Evolutionary conservation across 2,888 invertebrate species (phyloP), one percentile per base, ranked within the genome.

Genomic region (Amiota minor): DNA sequence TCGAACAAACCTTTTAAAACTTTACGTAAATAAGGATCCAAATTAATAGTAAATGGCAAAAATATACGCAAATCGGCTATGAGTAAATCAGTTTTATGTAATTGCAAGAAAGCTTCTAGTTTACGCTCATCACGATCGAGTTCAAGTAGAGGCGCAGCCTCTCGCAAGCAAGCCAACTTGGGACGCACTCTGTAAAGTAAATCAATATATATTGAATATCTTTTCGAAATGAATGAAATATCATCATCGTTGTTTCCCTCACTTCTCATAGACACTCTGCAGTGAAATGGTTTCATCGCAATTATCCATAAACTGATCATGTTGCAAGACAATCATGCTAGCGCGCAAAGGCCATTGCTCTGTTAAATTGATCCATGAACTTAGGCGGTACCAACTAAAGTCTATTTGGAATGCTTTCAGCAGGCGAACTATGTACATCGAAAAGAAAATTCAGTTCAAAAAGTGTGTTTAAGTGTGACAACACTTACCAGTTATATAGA

Each of bases 341-440:
- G 98, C 96, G 72, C 98, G 92, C 90, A 98, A 96, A 0, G 99
- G 99, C 99, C 99, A 99, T 89, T 99, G 99, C 88, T 99, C 99
- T 0, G 98, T 98, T 73, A 99, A 93, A 90, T 99, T 98, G 80
- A 99, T 96, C 99, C 99, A 99, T 74, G 97, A 96, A 76, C 98
- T 98, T 82, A 99, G 92, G 83, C 97, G 95, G 90, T 98, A 97
- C 99, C 99, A 99, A 90, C 97, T 98, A 91, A 99, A 99, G 89
- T 99, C 99, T 81, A 99, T 96, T 91, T 98, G 97, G 92, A 99
- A 98, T 87, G 99, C 97, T 92, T 99, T 96, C 81, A 99, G 92
- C 79, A 99, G 92, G 72, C 99, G 95, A 77, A 98, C 98, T 97
- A n/a, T n/a, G n/a, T n/a, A 53, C 53, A 53, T n/a, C 53, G 0